Evolutionary conservation across 2,888 invertebrate species (phyloP), one percentile per base, ranked within the genome.

Genomic region (Meganola albula): DNA sequence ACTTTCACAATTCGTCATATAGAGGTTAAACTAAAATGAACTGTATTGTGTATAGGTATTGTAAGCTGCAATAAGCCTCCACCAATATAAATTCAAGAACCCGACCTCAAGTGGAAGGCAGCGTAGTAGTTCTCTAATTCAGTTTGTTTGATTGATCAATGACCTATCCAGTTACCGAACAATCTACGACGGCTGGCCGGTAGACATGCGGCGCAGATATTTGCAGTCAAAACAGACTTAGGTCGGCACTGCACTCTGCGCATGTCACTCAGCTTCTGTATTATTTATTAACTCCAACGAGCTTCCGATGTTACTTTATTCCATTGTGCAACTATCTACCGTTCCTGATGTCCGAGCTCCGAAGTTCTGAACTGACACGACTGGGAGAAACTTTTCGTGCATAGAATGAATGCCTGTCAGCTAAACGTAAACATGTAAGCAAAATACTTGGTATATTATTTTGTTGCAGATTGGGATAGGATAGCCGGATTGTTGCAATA

Each of bases 261-360:
- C 80, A 79, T 79, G 80, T 80, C 84, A 78, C 70, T 79, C 74
- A 57, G 53, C 64, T 71, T 67, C 75, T 74, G 72, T 83, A 83
- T 83, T 84, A 85, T 84, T 84, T 84, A 85, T 83, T 83, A 84
- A 84, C 79, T 77, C 75, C 79, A 83, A 84, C 84, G 71, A 83
- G 83, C 78, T 76, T 84, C 80, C 82, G 80, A 84, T 82, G 82
- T 78, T 80, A 78, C 82, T 82, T 78, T 82, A 84, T 84, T 77
- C 80, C 71, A 84, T 84, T 84, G 84, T 82, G 74, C 64, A 74
- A 74, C 76, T 75, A 74, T 72, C 77, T 70, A 73, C 67, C 68
- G 72, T 63, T 73, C 62, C 74, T 74, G 76, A 79, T 79, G 83
- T 82, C 80, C 79, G 73, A 76, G 72, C 59, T 60, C 53, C 60